Base-by-base conservation (phyloP, 2,113 vertebrate genomes). In the Cyprinus carpio region DNA sequence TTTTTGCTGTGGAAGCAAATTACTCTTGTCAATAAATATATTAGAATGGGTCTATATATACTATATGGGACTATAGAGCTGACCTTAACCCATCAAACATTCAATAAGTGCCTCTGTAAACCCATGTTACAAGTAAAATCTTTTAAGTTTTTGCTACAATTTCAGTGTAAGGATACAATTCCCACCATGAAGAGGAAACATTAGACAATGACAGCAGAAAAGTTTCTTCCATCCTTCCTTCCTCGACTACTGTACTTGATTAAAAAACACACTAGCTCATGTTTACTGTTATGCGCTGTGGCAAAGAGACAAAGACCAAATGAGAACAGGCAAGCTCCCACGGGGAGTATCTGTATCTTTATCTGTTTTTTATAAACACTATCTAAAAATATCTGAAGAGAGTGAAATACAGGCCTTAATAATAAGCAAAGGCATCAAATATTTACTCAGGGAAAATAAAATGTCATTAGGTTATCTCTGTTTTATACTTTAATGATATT, bases 141-240 rank as follows among this genome's bases (percentile, higher is more conserved):
- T 31, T 58, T 78, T 20, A 78, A 58, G 76, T n/a, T 37, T 4
- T 34, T 60, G 27, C 4, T 18, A 29, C n/a, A 6, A 29, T 20
- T 40, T 18, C 4, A 18, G 34, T 49, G 15, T n/a, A 49, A 46
- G 18, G 25, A 29, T 15, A 67, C 49, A 37, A 29, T 46, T 54
- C 10, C 18, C 10, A 10, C 12, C 27, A 51, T 82, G 27, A 69
- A 31, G 16, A 23, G 65, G 81, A 82, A 82, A 56, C 12, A 34
- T 82, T 56, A 82, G 29, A 82, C 43, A 51, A 20, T 46, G 72
- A 40, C 81, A 72, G 81, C 81, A 82, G 46, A 82, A 82, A 82
- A 71, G 81, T 82, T 82, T 67, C 16, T 69, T 18, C 25, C 40
- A 69, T 18, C 40, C 56, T 10, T 27, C 64, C 62, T 67, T 67